Evolutionary conservation across 1,140 invertebrate genomes (phyloP).

Genomic region (Halotydeus destructor): DNA sequence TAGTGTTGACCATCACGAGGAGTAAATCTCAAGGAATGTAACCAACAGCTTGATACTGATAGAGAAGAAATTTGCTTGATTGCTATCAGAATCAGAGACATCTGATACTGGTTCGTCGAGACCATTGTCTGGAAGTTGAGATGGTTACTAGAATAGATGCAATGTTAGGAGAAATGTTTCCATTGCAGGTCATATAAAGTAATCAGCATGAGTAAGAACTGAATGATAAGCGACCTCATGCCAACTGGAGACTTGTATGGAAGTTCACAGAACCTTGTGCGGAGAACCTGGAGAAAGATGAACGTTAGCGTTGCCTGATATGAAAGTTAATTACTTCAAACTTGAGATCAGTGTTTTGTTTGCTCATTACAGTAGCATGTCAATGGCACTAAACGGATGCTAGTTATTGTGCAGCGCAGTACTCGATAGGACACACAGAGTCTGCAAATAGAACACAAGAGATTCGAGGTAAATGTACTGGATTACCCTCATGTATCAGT

Average conservation of each 20-base stretch:
- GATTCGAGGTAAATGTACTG: conserved; percentile 4
- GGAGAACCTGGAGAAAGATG: conserved; percentile 21
- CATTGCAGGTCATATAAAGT: conserved; percentile 26
- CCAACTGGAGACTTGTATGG: conserved; percentile 53
- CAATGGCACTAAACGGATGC: conserved; percentile 56
- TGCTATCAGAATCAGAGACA: not conserved
- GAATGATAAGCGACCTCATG: conserved; percentile 64
- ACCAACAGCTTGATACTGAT: conserved; percentile 78
- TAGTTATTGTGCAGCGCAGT: conserved; percentile 52
- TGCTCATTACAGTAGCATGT: conserved; percentile 63
- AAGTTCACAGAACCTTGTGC: conserved; percentile 25
- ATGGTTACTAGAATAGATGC: conserved; percentile 42
- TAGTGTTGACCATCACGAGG: conserved; percentile 85
- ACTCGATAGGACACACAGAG: conserved; percentile 64
- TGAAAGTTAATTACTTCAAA: conserved; percentile 40
- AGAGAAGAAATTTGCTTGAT: conserved; percentile 18
- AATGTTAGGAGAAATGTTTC: conserved; percentile 5
- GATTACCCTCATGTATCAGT: conserved; percentile 9
- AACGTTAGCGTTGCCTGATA: conserved; percentile 7
- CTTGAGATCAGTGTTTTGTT: conserved; percentile 53
- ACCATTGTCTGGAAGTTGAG: conserved; percentile 78
- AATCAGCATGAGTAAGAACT: conserved; percentile 66
- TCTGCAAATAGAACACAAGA: conserved; percentile 34
- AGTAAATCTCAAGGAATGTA: conserved; percentile 88
- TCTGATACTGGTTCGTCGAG: conserved; percentile 30